Evolutionary conservation across 2,113 vertebrate genomes (phyloP), one percentile per base, ranked within the genome.

Genomic region (Tetraodon nigroviridis): DNA sequence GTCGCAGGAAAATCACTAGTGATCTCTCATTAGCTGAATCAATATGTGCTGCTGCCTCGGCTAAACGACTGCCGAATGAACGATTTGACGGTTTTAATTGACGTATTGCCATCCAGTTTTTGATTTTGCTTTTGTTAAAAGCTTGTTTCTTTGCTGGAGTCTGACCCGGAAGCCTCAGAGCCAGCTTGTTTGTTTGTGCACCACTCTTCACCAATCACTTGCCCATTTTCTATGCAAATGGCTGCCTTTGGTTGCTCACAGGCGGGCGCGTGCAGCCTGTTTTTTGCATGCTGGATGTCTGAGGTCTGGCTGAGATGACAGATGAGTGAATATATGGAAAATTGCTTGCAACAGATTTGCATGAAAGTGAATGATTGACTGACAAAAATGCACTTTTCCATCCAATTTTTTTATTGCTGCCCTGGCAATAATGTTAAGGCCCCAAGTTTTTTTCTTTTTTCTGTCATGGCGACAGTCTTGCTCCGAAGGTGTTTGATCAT

Each of bases 331-430:
- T 74, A 70, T 66, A 78, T 79, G 78, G 85, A 81, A 77, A 79
- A 84, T 80, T 83, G 59, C 78, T 67, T 15, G 32, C 42, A 47
- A 17, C 44, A 17, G 70, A 84, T 88, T 84, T 87, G 65, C 81
- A 86, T 86, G 61, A 73, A 77, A 83, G 69, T 78, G 73, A 67
- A 76, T 71, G 71, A 84, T 82, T 78, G 72, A 61, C 67, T 79
- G 67, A 76, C 64, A 69, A 57, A 67, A 78, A 69, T 51, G 37
- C 68, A 64, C 81, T 82, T 74, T 67, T 62, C 77, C 24, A 62
- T 74, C 72, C 76, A 86, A 74, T 85, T 86, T 85, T 86, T 81
- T 73, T 44, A 78, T 79, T 79, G 76, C 59, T 69, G 73, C 71
- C 68, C 70, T 55, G 66, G 75, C 73, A 81, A 76, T 84, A 65